Base-by-base conservation (phyloP, 1,140 invertebrate genomes). In the Marisa cornuarietis region DNA sequence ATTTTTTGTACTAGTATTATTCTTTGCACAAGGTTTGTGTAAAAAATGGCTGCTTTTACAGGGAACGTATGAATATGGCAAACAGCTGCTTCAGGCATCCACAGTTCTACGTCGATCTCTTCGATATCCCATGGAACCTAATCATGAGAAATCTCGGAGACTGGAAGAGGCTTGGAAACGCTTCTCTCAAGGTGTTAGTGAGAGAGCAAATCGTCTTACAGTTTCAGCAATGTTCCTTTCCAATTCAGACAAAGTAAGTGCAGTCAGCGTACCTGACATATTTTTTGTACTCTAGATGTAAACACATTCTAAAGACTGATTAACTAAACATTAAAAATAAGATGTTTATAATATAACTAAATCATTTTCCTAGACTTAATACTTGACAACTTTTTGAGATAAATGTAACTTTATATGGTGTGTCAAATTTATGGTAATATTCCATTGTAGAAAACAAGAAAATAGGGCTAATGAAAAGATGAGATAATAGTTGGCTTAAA, bases 1-100 rank as follows among this genome's bases (percentile, higher is more conserved):
- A 22, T 20, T 65, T 2, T 6, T 20, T 65, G 63, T 3, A 22
- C 63, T 22, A 65, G 24, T 4, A 20, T 22, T 65, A 24, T 65
- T 20, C 24, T 65, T 24, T 20, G 63, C 24, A 20, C 24, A 65
- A 6, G 20, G 24, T 20, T 65, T 65, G 6, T 22, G 24, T 65
- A 4, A 24, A 22, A 71, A 22, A 16, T 54, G 31, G 54, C 42
- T 62, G 79, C 54, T 73, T 22, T 76, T 89, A 22, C 85, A 95
- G 95, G 94, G 94, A 54, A 95, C 95, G 6, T 95, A 94, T 86
- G 94, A 95, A 74, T 96, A 95, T 85, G 95, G 95, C 9, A 94
- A 94, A 85, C 95, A 95, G 90, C 88, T 95, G 74, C 90, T 95
- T 18, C 94, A 94, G 84, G 95, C 95, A 20, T 94, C 95, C n/a